phyloP scores from a whole-genome alignment of 2,797 vertebrate genomes.

The Crypturellus tataupa region DNA sequence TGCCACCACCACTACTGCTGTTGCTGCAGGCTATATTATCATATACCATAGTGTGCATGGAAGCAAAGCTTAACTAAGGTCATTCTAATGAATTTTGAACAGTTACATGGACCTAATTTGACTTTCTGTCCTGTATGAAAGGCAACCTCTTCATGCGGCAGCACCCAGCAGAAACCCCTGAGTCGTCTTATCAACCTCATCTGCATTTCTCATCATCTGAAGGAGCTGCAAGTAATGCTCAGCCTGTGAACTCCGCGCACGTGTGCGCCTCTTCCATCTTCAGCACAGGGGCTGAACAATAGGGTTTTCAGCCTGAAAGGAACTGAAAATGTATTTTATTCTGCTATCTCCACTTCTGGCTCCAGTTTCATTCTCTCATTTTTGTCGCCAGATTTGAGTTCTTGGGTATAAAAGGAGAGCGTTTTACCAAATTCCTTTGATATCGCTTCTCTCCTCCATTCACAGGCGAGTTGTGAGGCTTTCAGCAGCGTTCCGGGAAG shows the following conservation, averaged over 20 bases:
- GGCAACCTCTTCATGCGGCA: slow-evolving; percentile 13
- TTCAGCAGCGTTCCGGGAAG: background rate
- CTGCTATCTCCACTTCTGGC: background rate
- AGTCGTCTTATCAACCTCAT: background rate
- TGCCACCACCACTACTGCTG: slow-evolving; percentile 21
- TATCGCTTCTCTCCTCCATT: background rate
- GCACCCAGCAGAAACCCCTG: slow-evolving; percentile 33
- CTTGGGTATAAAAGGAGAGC: background rate
- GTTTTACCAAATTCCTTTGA: slow-evolving; percentile 15
- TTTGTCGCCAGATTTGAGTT: slow-evolving; percentile 34
- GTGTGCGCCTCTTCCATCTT: background rate
- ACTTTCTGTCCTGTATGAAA: slow-evolving; percentile 63
- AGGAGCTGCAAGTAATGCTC: slow-evolving; percentile 24
- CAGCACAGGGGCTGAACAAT: background rate
- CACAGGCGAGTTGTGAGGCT: background rate
- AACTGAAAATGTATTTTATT: slow-evolving; percentile 35
- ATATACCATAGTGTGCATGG: slow-evolving; percentile 36
- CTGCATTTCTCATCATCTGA: slow-evolving; percentile 47
- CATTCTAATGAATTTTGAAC: slow-evolving; percentile 71
- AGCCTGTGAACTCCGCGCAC: background rate
- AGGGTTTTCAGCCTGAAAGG: slow-evolving; percentile 16
- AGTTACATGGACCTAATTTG: slow-evolving; percentile 52
- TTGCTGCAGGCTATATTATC: slow-evolving; percentile 67
- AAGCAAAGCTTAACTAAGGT: slow-evolving; percentile 65
- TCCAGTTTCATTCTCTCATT: slow-evolving; percentile 6